Evolutionary conservation across 2,797 vertebrate genomes (phyloP), one percentile per base, ranked within the genome.

Genomic region (Thaleichthys pacificus): DNA sequence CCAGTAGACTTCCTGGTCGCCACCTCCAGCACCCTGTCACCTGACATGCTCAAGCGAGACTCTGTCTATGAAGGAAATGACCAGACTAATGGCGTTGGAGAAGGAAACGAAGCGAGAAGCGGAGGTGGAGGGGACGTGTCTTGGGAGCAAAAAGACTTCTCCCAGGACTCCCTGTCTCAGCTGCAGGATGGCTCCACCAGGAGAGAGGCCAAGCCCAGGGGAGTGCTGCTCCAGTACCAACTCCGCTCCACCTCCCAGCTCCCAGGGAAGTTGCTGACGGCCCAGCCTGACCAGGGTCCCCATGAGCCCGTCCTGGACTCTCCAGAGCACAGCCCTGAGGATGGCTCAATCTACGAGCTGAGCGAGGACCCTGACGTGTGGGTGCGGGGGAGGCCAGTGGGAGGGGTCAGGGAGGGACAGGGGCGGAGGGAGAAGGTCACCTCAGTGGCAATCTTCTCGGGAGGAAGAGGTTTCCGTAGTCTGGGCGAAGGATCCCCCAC

Each of bases 291-390:
- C 0, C 71, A 76, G 7, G 87, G 82, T 0, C 69, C 57, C 0
- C 38, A 42, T 11, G 38, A 42, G 38, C 38, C 38, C 8, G 11
- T 42, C 0, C 70, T 82, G 30, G 80, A 84, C 0, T 19, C 85
- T 0, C 83, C 88, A 38, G 93, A 93, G 24, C 95, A 95, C 83
- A 85, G 93, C 0, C 93, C 92, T 12, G 96, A 98, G 84, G 95
- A 97, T 0, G 93, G 96, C 6, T 96, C 96, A 78, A 95, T 98
- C 86, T 97, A 97, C 0, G 96, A 96, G 85, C 92, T 97, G 89
- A 95, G 91, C 0, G 96, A 95, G 0, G 96, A 96, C 79, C 96
- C 96, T 0, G 95, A 96, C 0, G 85, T 97, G 61, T 97, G 96
- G 96, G 95, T 96, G n/a, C 91, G 95, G 32, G 94, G 92, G 51